Conservation (phyloP, 2,113 vertebrate species). For the Silurus glanis region DNA sequence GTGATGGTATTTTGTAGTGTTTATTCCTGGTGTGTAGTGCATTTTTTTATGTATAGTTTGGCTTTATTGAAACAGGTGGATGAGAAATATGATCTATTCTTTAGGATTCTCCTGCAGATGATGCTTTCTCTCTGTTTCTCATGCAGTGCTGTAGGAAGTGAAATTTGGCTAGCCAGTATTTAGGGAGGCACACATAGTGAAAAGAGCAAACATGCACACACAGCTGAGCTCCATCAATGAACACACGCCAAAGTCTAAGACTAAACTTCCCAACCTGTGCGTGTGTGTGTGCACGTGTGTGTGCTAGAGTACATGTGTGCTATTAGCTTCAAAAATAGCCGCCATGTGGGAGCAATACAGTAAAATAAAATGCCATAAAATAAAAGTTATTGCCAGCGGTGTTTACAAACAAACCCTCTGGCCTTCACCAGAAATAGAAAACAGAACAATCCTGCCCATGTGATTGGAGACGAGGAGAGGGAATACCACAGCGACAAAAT, state of each 20-base stretch:
- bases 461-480: neutral
- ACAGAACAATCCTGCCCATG: neutral
- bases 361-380: conserved; percentile 42
- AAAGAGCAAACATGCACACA: neutral
- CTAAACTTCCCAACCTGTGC: conserved; percentile 22
- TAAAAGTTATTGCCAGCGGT: conserved; percentile 40
- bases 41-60: neutral
- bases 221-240: neutral
- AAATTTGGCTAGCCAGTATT: conserved; percentile 8
- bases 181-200: conserved; percentile 32
- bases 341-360: conserved; percentile 44
- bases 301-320: conserved; percentile 3
- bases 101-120: conserved; percentile 19
- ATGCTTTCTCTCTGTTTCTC: conserved; percentile 8
- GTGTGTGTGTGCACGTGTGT: conserved; percentile 17
- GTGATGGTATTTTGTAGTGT: neutral
- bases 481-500: conserved; percentile 1
- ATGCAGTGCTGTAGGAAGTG: conserved; percentile 12
- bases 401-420: conserved; percentile 48
- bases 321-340: conserved; percentile 29
- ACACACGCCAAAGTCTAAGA: neutral
- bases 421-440: conserved; percentile 1
- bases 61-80: neutral
- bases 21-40: neutral
- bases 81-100: neutral